Evolutionary conservation across 2,113 vertebrate genomes (phyloP).

Genomic region (Indicator indicator): DNA sequence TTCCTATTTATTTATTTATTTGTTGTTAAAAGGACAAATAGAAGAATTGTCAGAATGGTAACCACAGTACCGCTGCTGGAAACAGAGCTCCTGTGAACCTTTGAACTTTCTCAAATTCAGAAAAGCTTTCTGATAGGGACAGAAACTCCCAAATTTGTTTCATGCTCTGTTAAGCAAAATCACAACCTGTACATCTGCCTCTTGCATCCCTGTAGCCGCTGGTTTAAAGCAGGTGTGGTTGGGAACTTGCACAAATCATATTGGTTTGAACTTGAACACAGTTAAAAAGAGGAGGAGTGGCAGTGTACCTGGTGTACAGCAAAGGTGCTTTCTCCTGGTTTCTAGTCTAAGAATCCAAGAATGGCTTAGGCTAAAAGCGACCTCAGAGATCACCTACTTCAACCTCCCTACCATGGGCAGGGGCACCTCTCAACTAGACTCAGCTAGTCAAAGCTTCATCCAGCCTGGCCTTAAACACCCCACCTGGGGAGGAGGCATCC

Average conservation of each 20-base stretch:
- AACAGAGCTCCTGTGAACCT: neutral
- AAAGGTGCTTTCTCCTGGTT: neutral
- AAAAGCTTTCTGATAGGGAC: neutral
- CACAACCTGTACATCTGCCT: neutral
- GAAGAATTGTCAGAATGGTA: neutral
- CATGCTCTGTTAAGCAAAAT: neutral
- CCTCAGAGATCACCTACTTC: no score
- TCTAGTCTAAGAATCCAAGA: neutral
- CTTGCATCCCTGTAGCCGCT: accelerated
- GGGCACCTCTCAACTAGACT: no score
- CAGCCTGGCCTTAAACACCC: no score
- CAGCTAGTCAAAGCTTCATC: no score
- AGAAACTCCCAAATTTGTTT: neutral
- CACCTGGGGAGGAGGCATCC: no score
- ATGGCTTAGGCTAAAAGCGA: no score
- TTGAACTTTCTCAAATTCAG: neutral
- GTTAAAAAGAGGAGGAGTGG: neutral
- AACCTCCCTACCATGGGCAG: no score
- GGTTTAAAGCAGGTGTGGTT: neutral
- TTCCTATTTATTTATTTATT: neutral
- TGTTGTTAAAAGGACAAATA: neutral
- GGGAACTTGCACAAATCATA: neutral
- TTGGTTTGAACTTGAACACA: neutral
- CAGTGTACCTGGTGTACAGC: neutral
- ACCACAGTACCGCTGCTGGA: neutral